Evolutionary conservation across 1,140 invertebrate genomes (phyloP), one percentile per base, ranked within the genome.

Genomic region (Melipona quadrifasciata): DNA sequence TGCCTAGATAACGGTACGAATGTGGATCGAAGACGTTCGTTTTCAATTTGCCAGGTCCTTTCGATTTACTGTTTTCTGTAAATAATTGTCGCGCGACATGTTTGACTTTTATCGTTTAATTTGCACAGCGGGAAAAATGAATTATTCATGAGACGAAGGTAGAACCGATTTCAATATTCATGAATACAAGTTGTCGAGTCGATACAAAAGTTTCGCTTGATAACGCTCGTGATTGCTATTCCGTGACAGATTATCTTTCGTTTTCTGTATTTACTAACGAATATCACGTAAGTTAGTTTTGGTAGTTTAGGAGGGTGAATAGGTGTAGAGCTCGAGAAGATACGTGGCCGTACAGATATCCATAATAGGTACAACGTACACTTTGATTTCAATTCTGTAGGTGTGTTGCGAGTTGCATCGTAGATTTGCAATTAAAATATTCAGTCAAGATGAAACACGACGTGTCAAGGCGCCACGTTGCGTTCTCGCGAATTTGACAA

Each of bases 401-500:
- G 39, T 47, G 8, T 47, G 39, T 10, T 47, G 39, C 0, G 39
- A 47, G n/a, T n/a, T n/a, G n/a, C n/a, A 47, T 47, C 39, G 39
- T 47, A 47, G 39, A 8, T 47, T 8, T 47, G 8, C 8, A 6
- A 47, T 47, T 47, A 8, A 47, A 47, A 47, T 47, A 47, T 47
- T 47, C 39, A 39, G 34, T 39, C 34, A 39, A 39, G 82, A 83
- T 70, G 61, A 83, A 58, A 51, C 53, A 3, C 65, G 64, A 77
- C 61, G 24, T 57, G 57, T 61, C 55, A 27, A 61, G 17, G 6
- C 2, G 34, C 70, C 19, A 31, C 34, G 72, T 74, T 82, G 39
- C 53, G 67, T 67, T 67, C 51, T 55, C 71, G 70, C n/a, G 71
- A 81, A 55, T 55, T 24, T 53, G 80, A 61, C 16, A 34, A 81